These are phyloP conservation scores for Knipowitschia caucasica DNA, from an alignment of 2,797 vertebrate genomes.

Conservation along the genomic window DNA sequence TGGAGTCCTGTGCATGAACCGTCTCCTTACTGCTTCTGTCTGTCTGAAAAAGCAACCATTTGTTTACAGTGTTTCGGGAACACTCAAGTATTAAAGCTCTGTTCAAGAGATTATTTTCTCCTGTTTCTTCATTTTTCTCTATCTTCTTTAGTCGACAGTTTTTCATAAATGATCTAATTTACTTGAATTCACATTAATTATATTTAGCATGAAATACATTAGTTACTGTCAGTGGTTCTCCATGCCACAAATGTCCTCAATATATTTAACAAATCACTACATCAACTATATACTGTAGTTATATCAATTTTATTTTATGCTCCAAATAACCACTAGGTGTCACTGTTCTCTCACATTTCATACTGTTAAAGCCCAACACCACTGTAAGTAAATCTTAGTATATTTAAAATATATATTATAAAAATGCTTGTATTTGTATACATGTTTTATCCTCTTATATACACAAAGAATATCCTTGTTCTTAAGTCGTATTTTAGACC, in stretches of 20 bases:
- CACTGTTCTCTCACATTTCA: background rate
- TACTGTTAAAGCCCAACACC: background rate
- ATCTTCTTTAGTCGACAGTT: background rate
- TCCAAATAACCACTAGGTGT: background rate
- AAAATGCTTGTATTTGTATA: too few relatives aligned
- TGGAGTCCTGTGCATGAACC: conserved; percentile 36
- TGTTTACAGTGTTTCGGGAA: conserved; percentile 8
- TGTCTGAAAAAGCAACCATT: conserved; percentile 12
- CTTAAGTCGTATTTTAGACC: background rate
- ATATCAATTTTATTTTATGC: too few relatives aligned
- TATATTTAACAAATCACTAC: too few relatives aligned
- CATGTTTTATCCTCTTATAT: background rate
- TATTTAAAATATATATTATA: too few relatives aligned
- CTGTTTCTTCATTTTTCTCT: background rate
- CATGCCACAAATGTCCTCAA: too few relatives aligned
- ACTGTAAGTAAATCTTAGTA: too few relatives aligned
- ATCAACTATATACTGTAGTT: too few relatives aligned
- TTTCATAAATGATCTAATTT: background rate
- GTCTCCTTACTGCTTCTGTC: conserved; percentile 20
- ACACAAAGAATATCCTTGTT: background rate
- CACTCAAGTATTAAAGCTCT: conserved; percentile 2
- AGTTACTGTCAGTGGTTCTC: too few relatives aligned
- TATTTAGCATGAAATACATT: too few relatives aligned
- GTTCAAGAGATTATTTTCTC: background rate
- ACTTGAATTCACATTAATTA: too few relatives aligned